Conservation (phyloP, 2,888 invertebrate genomes). For the Apocheima hispidaria region DNA sequence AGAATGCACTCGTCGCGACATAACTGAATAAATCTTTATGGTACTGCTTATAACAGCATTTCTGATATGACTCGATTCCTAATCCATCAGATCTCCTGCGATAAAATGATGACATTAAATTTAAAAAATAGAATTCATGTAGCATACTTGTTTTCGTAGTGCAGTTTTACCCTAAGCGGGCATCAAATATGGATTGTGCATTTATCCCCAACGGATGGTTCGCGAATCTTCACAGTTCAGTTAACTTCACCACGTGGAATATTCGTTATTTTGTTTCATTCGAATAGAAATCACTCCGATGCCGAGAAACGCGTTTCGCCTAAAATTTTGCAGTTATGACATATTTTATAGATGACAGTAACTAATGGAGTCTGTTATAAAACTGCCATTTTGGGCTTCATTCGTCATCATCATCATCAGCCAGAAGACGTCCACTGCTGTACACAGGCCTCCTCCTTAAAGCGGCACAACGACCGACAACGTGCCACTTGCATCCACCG, state of each 20-base stretch:
- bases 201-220: conserved; percentile 29
- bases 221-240: conserved; percentile 24
- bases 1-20: background rate
- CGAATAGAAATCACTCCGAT: conserved; percentile 24
- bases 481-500: too few relatives aligned
- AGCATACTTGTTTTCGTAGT: background rate
- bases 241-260: conserved; percentile 20
- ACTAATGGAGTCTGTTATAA: too few relatives aligned
- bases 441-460: too few relatives aligned
- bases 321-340: background rate
- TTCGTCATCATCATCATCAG: too few relatives aligned
- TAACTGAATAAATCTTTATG: too few relatives aligned
- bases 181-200: conserved; percentile 31
- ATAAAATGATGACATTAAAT: background rate
- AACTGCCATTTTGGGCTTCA: too few relatives aligned
- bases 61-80: too few relatives aligned
- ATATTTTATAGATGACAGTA: too few relatives aligned
- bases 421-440: too few relatives aligned
- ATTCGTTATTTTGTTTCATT: conserved; percentile 21
- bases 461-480: too few relatives aligned
- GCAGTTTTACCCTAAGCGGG: conserved; percentile 5
- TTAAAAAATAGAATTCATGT: background rate
- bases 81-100: too few relatives aligned
- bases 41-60: too few relatives aligned
- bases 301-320: background rate